Percentiles rank a stretch among this genome's conserved stretches.
These are phyloP conservation scores for Calosoma granatense DNA, from an alignment of 1,140 invertebrate genomes.

Conservation along the genomic window DNA sequence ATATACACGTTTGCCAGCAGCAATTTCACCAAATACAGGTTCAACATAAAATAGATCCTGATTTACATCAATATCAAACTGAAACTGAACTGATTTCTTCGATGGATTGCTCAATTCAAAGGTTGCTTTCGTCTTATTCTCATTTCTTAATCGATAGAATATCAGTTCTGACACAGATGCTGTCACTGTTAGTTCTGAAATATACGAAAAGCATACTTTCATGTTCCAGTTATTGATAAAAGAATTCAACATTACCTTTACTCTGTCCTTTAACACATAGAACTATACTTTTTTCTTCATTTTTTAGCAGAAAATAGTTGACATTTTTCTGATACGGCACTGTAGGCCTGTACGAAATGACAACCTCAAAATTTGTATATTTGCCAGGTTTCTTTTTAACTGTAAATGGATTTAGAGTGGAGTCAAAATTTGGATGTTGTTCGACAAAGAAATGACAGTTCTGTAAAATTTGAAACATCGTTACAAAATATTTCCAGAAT, in stretches of 20 bases:
- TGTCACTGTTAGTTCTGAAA: background rate
- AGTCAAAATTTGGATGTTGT: too few relatives aligned
- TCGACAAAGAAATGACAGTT: too few relatives aligned
- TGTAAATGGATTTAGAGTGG: background rate
- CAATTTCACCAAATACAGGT: background rate
- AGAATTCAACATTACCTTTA: background rate
- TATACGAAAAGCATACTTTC: too few relatives aligned
- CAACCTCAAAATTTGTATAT: too few relatives aligned
- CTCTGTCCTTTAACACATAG: background rate
- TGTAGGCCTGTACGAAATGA: too few relatives aligned
- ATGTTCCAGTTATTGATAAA: too few relatives aligned
- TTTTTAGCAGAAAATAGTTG: too few relatives aligned
- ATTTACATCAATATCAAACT: conserved; percentile 7
- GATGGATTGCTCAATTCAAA: conserved; percentile 2
- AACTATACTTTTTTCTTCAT: too few relatives aligned
- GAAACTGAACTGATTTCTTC: background rate
- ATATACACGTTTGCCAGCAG: background rate
- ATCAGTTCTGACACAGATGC: background rate
- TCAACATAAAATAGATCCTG: background rate
- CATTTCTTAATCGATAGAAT: background rate
- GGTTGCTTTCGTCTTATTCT: background rate
- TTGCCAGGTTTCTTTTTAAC: background rate
- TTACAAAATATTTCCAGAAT: too few relatives aligned
- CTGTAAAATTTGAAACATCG: too few relatives aligned
- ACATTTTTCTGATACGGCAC: too few relatives aligned